phyloP scores from a whole-genome alignment of 2,888 invertebrate species.

The Byasa hedistus region DNA sequence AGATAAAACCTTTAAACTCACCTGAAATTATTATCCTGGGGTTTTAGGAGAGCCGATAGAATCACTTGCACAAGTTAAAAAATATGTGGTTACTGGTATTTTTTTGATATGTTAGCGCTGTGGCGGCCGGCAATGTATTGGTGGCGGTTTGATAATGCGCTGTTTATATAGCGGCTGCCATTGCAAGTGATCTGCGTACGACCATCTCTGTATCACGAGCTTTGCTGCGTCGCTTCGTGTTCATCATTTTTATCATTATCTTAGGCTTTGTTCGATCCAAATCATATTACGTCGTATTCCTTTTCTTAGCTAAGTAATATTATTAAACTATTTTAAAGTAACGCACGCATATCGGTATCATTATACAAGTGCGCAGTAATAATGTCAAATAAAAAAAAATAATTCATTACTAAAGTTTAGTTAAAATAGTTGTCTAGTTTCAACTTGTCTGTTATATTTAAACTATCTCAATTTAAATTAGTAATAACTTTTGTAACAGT shows the following conservation, averaged over 20 bases:
- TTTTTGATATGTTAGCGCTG: constrained; percentile 62
- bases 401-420: no score
- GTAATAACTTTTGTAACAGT: neutral
- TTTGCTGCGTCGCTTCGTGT: constrained; percentile 25
- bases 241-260: constrained; percentile 27
- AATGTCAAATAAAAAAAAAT: no score
- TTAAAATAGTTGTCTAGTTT: no score
- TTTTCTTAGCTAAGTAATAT: constrained; percentile 2
- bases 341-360: neutral
- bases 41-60: constrained; percentile 45
- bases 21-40: constrained; percentile 65
- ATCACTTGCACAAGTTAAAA: constrained; percentile 62
- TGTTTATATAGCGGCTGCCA: constrained; percentile 64
- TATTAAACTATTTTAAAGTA: neutral
- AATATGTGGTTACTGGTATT: constrained; percentile 44
- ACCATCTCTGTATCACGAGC: constrained; percentile 29
- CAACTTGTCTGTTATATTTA: no score
- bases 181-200: constrained; percentile 51
- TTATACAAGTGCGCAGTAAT: neutral
- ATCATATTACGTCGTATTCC: constrained; percentile 1
- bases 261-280: constrained; percentile 19
- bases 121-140: constrained; percentile 74
- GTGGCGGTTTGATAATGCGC: constrained; percentile 61
- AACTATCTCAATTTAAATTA: no score
- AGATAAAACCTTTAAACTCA: constrained; percentile 42